phyloP scores from a whole-genome alignment of 1,140 invertebrate genomes.

The Heterodera carotae region DNA sequence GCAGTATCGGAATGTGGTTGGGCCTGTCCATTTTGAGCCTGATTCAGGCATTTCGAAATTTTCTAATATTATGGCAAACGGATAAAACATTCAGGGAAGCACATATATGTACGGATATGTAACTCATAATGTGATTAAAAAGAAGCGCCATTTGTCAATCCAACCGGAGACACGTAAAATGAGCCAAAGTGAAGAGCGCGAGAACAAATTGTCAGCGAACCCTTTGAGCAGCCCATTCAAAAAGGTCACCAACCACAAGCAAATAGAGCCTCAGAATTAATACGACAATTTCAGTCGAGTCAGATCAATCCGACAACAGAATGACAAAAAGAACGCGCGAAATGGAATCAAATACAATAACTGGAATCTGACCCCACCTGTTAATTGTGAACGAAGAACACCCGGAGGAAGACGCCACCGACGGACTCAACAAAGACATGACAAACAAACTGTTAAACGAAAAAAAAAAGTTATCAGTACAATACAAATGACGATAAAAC shows the following conservation, averaged over 20 bases:
- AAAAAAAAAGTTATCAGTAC: slow-evolving; percentile 75
- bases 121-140: slow-evolving; percentile 52
- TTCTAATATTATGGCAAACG: neutral
- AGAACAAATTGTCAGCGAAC: slow-evolving; percentile 46
- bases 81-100: slow-evolving; percentile 46
- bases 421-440: neutral
- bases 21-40: slow-evolving; percentile 54
- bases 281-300: slow-evolving; percentile 12
- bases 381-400: slow-evolving; percentile 34
- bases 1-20: slow-evolving; percentile 57
- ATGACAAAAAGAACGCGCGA: slow-evolving; percentile 14
- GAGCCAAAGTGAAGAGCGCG: slow-evolving; percentile 14
- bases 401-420: neutral
- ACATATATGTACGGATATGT: slow-evolving; percentile 60
- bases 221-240: slow-evolving; percentile 57
- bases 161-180: slow-evolving; percentile 18
- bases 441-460: slow-evolving; percentile 71
- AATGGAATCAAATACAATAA: slow-evolving; percentile 17
- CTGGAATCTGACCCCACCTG: slow-evolving; percentile 31
- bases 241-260: slow-evolving; percentile 12
- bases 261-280: slow-evolving; percentile 26
- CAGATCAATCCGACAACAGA: neutral
- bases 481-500: neutral
- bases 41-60: slow-evolving; percentile 48
- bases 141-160: slow-evolving; percentile 38